Base-by-base conservation (phyloP, 1,140 invertebrate species). In the Drosophila setifemur region DNA sequence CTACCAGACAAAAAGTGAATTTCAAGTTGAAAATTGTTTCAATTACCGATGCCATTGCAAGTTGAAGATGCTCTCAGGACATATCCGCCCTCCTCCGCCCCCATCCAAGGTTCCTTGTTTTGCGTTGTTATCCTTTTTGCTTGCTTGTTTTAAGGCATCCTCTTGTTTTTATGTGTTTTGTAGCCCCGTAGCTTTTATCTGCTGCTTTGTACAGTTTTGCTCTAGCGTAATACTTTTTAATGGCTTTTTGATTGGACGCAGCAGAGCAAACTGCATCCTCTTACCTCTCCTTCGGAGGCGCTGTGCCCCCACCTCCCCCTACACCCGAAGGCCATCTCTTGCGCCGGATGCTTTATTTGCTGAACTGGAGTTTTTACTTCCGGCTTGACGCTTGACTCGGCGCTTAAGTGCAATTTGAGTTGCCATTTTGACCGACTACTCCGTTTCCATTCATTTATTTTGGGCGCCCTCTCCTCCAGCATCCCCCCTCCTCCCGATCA, bases 211-310 rank as follows among this genome's bases (percentile, higher is more conserved):
- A 79, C 70, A 86, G 81, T 85, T 83, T 83, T 83, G 79, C 79
- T 83, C 76, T 82, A 82, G 86, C 73, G 81, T 69, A 89, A 89
- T 89, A 86, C 82, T 89, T 87, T 89, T 87, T 89, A 89, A 89
- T 89, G 86, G 86, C 82, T 86, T 89, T 89, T 89, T 89, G 86
- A 89, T 89, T 89, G 86, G 83, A 81, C 76, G 73, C 45, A 78
- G 67, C 58, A 67, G 42, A 69, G 64, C 63, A 60, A 75, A 43
- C 21, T 57, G 58, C 25, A 57, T 37, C 33, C 33, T 37, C 12
- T 14, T 14, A 37, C 33, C 12, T 14, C 14, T 12, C 9, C 29
- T 4, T 12, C 5, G 11, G n/a, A n/a, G n/a, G n/a, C n/a, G n/a
- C n/a, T n/a, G n/a, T n/a, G n/a, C n/a, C n/a, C 11, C 60, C 16